A percentile compares a stretch with the other conserved stretches of the same genome.
These are phyloP conservation scores for Globodera ellingtonae DNA, from an alignment of 1,140 invertebrate genomes.

Conservation along the genomic window DNA sequence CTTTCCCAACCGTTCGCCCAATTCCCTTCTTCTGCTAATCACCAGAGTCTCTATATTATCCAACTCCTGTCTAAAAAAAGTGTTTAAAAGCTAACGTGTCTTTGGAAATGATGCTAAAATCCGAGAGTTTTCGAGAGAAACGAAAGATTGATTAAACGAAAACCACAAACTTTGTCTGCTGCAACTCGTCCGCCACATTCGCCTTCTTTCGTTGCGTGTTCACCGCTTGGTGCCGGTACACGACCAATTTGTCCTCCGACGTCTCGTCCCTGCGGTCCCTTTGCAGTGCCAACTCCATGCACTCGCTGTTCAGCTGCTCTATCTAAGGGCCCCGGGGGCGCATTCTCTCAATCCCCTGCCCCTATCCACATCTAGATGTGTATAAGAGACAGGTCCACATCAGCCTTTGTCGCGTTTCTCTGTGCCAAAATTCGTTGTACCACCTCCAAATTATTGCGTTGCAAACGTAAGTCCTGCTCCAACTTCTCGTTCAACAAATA, in stretches of 20 bases:
- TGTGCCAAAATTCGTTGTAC: slow-evolving; percentile 51
- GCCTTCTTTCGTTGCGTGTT: slow-evolving; percentile 48
- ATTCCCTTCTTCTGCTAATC: slow-evolving; percentile 33
- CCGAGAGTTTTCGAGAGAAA: background rate
- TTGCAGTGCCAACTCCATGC: slow-evolving; percentile 48
- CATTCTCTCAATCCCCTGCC: background rate
- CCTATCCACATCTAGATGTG: no score
- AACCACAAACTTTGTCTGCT: slow-evolving; percentile 31
- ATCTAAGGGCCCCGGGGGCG: slow-evolving; percentile 31
- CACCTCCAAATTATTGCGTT: slow-evolving; percentile 41
- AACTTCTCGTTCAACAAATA: slow-evolving; percentile 52
- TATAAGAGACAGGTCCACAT: no score
- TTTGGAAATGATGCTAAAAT: no score
- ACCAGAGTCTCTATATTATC: slow-evolving; percentile 42
- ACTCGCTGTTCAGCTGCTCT: slow-evolving; percentile 48
- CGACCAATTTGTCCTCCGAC: slow-evolving; percentile 47
- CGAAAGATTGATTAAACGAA: background rate
- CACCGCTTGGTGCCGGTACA: slow-evolving; percentile 48
- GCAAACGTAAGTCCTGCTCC: slow-evolving; percentile 35
- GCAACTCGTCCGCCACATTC: slow-evolving; percentile 46
- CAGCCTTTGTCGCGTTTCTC: slow-evolving; percentile 34
- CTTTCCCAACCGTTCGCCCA: slow-evolving; percentile 40
- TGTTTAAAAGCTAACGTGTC: background rate
- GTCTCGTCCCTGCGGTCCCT: slow-evolving; percentile 48
- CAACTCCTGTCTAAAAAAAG: slow-evolving; percentile 39